Evolutionary conservation across 2,797 vertebrate species (phyloP).

Genomic region (Sarcophilus harrisii): DNA sequence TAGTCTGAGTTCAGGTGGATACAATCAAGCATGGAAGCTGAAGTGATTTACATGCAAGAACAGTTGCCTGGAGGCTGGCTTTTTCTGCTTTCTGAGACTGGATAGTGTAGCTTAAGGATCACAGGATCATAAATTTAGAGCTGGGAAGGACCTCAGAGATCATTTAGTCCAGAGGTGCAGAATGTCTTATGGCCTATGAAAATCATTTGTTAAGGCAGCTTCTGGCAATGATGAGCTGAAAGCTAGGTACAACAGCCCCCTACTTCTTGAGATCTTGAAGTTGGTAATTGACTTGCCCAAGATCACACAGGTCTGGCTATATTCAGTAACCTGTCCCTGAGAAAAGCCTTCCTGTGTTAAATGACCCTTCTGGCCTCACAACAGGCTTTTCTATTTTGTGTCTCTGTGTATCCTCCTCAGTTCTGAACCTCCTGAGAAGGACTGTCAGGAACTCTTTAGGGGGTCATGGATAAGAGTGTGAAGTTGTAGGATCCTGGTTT

Average conservation of each 20-base stretch:
- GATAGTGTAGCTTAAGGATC: neutral
- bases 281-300: neutral
- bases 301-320: neutral
- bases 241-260: too few species aligned
- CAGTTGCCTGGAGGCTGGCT: neutral
- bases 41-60: neutral
- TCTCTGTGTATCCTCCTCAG: neutral
- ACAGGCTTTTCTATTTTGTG: neutral
- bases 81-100: neutral
- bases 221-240: too few species aligned
- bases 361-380: neutral
- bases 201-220: too few species aligned
- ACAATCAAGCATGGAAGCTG: neutral
- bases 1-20: neutral
- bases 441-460: neutral
- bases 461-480: neutral
- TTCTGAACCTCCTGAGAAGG: neutral
- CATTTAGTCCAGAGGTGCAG: neutral
- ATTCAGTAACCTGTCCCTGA: neutral
- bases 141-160: neutral
- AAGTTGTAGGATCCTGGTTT: neutral
- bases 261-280: too few species aligned
- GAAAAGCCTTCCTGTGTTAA: neutral
- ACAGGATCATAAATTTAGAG: neutral
- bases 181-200: too few species aligned